Base-by-base conservation (phyloP, 2,797 vertebrate species). In the Scolopax bukidnonensis region DNA sequence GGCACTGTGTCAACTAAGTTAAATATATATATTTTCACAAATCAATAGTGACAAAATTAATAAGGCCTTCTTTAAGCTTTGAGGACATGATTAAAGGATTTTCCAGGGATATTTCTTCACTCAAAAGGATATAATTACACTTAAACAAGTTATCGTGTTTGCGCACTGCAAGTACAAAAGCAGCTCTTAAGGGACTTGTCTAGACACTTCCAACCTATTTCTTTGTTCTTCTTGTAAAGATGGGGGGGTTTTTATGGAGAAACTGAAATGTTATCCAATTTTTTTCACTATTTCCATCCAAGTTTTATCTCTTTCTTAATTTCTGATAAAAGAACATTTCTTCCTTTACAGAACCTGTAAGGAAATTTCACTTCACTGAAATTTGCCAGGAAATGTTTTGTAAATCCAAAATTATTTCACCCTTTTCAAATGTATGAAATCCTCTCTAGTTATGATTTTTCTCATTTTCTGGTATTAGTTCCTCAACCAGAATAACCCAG, bases 141-240 rank as follows among this genome's bases (percentile, higher is more conserved):
- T 89, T 89, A 43, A 95, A 92, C 16, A 38, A 68, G 87, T 96
- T 87, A 87, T 51, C 85, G 3, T 30, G n/a, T 78, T 93, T 89
- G 78, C 61, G 86, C 53, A 19, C 50, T 83, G 23, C 23, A 76
- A 84, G 76, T 91, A 93, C 41, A 74, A 93, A 94, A 93, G 91
- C 60, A 78, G 43, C 56, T 83, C 64, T 67, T 27, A 11, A 0
- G 2, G 81, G 86, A 81, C 94, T 91, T 92, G 68, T 90, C 88
- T 76, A 53, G 87, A 78, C 92, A 92, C 17, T 96, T 93, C 95
- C 81, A 92, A 61, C 0, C 0, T 3, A 15, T 90, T 71, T 69
- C 96, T 95, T 94, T 93, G 83, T 97, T 96, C 70, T 92, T 84
- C 87, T 89, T 87, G 25, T 87, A 64, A 76, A 84, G 16, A 30